These are phyloP conservation scores for Telmatochromis sp. DNA, from an alignment of 2,113 vertebrate genomes.

Conservation along the genomic window DNA sequence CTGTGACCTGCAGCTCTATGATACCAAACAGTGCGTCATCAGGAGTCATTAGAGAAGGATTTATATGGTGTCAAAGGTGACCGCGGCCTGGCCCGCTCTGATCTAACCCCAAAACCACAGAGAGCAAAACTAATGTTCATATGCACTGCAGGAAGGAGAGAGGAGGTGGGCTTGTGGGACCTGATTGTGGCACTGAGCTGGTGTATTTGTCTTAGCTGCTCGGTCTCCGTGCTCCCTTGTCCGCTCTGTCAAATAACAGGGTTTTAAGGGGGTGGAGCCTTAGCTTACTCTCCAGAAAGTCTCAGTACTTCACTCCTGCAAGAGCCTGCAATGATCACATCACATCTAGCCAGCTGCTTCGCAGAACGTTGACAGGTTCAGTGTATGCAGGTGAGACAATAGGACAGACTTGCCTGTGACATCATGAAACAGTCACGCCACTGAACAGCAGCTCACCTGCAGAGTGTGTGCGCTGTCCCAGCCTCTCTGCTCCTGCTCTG, in stretches of 20 bases:
- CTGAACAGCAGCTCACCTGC: constrained; percentile 1
- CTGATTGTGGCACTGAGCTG: background rate
- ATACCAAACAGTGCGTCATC: background rate
- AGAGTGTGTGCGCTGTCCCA: background rate
- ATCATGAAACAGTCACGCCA: background rate
- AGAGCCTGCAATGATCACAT: background rate
- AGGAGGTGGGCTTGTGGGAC: background rate
- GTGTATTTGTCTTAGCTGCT: background rate
- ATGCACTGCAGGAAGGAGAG: background rate
- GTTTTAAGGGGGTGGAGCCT: background rate
- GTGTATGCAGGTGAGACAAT: background rate
- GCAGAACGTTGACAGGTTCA: background rate
- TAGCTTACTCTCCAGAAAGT: background rate
- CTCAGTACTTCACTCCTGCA: background rate
- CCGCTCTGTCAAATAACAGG: background rate
- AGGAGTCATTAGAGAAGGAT: background rate
- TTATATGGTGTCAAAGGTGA: background rate
- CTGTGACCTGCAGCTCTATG: background rate
- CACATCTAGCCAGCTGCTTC: background rate
- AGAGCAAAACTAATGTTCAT: background rate
- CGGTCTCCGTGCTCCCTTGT: background rate
- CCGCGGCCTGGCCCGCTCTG: background rate
- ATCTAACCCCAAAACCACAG: background rate
- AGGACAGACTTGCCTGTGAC: background rate
- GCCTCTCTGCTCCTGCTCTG: background rate